Base-by-base conservation (phyloP, 1,140 invertebrate species). In the Sogatella furcifera region DNA sequence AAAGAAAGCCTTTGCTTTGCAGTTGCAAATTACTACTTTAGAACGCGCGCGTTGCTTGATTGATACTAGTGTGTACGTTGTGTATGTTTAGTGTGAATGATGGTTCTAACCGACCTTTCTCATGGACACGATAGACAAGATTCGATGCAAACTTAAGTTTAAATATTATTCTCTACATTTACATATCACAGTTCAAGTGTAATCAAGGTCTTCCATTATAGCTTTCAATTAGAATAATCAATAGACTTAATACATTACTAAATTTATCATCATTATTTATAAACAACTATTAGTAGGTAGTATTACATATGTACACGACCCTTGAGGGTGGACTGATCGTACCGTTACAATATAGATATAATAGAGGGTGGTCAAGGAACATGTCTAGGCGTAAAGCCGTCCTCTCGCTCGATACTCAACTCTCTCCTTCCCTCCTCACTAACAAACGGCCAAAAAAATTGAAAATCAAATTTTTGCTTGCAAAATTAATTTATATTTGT, bases 291-390 rank as follows among this genome's bases (percentile, higher is more conserved):
- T 19, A 64, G 44, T 66, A 66, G 62, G 62, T 64, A n/a, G n/a
- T n/a, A 66, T 62, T 66, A 61, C 64, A 60, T 64, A 65, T 65
- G 42, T 66, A 66, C 65, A 66, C 65, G 65, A 66, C 65, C 65
- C 65, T 66, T 66, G 65, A 66, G 60, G 65, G 65, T 59, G 60
- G 65, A 66, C 65, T 64, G 65, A 66, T 66, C 65, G 54, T 60
- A 55, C 34, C 34, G 11, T 38, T 38, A 38, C 34, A 38, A 38
- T 38, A 38, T 38, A 38, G 34, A 38, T 38, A 59, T 60, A 54
- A 52, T 61, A 19, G 21, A 63, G 61, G 65, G 62, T 62, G 65
- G 62, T 65, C 64, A 66, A 66, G 65, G 65, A 66, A 66, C 60
- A 64, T 52, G 6, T 44, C 21, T 24, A 19, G n/a, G 42, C 46